Conservation (phyloP, 2,797 vertebrate species). For the Taeniopygia guttata region DNA sequence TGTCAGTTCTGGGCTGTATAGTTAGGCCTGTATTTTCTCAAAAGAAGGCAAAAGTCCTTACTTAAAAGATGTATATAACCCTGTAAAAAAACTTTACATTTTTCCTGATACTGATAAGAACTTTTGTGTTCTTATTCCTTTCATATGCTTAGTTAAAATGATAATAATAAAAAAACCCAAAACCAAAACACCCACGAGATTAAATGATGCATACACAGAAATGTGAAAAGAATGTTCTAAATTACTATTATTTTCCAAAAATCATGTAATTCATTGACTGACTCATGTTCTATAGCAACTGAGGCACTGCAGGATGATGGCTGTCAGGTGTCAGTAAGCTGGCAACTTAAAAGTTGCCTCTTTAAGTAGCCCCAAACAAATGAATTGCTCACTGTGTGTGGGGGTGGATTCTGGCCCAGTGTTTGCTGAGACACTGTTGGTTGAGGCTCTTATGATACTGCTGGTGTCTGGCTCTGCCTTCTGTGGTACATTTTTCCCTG, state of each 20-base stretch:
- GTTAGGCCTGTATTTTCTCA: neutral
- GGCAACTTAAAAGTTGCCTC: constrained; percentile 28
- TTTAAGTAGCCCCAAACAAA: constrained; percentile 10
- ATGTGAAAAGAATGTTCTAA: constrained; percentile 42
- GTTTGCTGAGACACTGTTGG: constrained; percentile 55
- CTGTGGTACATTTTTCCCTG: constrained; percentile 65
- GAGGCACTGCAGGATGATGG: constrained; percentile 10
- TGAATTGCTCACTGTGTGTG: constrained; percentile 60
- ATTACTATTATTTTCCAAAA: constrained; percentile 44
- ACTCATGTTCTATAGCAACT: constrained; percentile 43
- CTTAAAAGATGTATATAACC: neutral
- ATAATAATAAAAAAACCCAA: neutral
- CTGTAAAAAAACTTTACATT: neutral
- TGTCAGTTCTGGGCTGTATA: neutral
- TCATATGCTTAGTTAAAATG: neutral
- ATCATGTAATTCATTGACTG: constrained; percentile 36
- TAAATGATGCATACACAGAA: constrained; percentile 24
- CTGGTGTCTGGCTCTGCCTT: constrained; percentile 64
- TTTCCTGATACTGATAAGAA: neutral
- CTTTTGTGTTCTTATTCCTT: neutral
- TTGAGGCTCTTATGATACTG: constrained; percentile 30
- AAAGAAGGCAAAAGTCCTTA: neutral
- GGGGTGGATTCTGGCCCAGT: constrained; percentile 38
- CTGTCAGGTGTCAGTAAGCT: constrained; percentile 46
- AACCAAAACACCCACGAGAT: neutral